A percentile compares a stretch with the other conserved stretches of the same genome.
phyloP scores from a whole-genome alignment of 2,113 vertebrate genomes.

The Naja naja region DNA sequence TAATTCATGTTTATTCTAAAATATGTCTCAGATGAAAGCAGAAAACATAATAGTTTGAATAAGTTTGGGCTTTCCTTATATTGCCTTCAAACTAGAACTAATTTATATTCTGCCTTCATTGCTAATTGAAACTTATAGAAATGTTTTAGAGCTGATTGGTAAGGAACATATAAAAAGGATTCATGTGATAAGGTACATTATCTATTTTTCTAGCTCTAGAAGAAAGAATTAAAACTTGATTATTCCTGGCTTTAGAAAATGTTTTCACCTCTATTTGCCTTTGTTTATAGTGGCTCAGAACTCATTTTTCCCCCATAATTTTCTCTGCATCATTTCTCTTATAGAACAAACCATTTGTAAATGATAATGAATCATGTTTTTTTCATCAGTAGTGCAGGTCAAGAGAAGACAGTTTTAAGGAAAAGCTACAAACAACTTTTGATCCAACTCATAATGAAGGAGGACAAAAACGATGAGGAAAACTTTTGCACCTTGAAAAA shows the following conservation, averaged over 20 bases:
- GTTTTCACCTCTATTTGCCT: neutral
- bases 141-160: constrained; percentile 18
- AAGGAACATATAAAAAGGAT: constrained; percentile 15
- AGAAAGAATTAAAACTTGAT: neutral
- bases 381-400: neutral
- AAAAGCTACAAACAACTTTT: neutral
- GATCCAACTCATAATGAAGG: neutral
- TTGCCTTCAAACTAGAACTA: constrained; percentile 30
- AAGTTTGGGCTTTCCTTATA: constrained; percentile 31
- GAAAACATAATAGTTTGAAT: constrained; percentile 22
- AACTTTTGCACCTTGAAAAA: neutral
- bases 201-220: neutral
- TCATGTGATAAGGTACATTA: constrained; percentile 8
- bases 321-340: neutral
- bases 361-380: neutral
- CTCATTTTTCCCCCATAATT: neutral
- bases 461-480: neutral
- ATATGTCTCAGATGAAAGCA: neutral
- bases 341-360: neutral
- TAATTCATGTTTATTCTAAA: neutral
- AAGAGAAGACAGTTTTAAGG: neutral
- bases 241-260: neutral
- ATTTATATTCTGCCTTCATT: constrained; percentile 28
- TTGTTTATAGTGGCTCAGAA: neutral
- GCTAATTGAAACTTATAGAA: constrained; percentile 32